Base-by-base conservation (phyloP, 2,888 invertebrate species). In the Mythimna vitellina region DNA sequence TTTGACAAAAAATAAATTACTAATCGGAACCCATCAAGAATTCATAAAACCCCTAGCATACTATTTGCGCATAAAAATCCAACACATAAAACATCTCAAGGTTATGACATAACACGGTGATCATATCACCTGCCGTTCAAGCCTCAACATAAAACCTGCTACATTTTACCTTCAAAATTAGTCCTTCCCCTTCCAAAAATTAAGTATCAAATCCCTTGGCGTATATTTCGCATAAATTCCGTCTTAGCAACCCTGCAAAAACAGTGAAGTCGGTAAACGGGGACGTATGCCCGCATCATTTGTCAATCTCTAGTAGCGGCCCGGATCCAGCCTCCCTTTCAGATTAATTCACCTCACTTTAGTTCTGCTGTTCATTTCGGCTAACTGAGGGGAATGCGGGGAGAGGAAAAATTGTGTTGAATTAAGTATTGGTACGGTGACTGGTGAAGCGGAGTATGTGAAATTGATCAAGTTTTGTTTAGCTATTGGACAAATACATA, bases 211-310 rank as follows among this genome's bases (percentile, higher is more conserved):
- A 74, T 80, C 80, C 70, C 74, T 69, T 74, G 64, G 66, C 69
- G 70, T 57, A 65, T 60, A 65, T 63, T 73, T 66, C 66, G 74
- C 83, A 83, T 80, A 83, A 72, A 85, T 71, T 83, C 25, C 56
- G 65, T 63, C 75, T 78, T 67, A 78, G 76, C 78, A 83, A 72
- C 75, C 83, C 78, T 83, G 71, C 70, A 83, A 85, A 79, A 86
- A 78, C 76, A 78, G 73, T 58, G 72, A 67, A 75, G 77, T 70
- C 60, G 75, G 76, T 74, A 83, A 80, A 82, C 73, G 76, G 76
- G 73, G 75, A 75, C 78, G 78, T 73, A 78, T 80, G 82, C 82
- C 86, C 87, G 87, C 85, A 87, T 87, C 88, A 87, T 87, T 87
- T 88, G 86, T 87, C 87, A 88, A 87, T 82, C 87, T 80, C 77